Evolutionary conservation across 2,888 invertebrate species (phyloP), one percentile per base, ranked within the genome.

Genomic region (Morpho helenor): DNA sequence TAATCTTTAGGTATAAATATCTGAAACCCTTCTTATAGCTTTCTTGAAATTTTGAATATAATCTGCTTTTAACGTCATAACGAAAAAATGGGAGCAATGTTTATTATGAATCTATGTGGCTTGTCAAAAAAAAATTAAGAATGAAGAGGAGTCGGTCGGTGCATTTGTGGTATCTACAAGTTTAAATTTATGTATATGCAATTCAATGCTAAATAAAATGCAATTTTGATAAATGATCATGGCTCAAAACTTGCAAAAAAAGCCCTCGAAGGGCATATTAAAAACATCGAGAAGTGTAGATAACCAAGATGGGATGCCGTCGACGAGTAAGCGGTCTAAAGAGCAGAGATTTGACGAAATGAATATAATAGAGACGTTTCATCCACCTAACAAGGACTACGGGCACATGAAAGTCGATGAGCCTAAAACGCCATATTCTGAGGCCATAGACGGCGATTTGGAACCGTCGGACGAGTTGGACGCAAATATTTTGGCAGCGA

Each of bases 401-500:
- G 99, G 99, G 7, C 98, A 98, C 77, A 99, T 99, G 98, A 99
- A 99, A 88, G 85, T 89, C 44, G 97, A 98, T 74, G 99, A 99
- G 86, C 99, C 99, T 2, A 99, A 99, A 85, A 99, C 99, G 39
- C 99, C 99, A 45, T 93, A 80, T 70, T 89, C 91, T 6, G 94
- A 94, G 73, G 82, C 93, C 54, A 91, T 89, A 50, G 94, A 94
- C 64, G 91, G 92, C 40, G 91, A 92, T 47, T 84, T 91, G 48
- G 94, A 93, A 68, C 91, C 93, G 40, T 70, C 77, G 7, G 93
- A 93, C 69, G 92, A 93, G 68, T 75, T 93, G 64, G 94, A 94
- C 74, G 95, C 96, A 0, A 92, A 93, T 65, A 92, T 95, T 59
- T 85, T 97, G 63, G 95, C 96, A 51, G 95, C 95, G 72, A 96